Percentiles rank a stretch among this genome's conserved stretches.
phyloP scores from a whole-genome alignment of 1,140 invertebrate genomes.

The Muscidifurax raptorellus region DNA sequence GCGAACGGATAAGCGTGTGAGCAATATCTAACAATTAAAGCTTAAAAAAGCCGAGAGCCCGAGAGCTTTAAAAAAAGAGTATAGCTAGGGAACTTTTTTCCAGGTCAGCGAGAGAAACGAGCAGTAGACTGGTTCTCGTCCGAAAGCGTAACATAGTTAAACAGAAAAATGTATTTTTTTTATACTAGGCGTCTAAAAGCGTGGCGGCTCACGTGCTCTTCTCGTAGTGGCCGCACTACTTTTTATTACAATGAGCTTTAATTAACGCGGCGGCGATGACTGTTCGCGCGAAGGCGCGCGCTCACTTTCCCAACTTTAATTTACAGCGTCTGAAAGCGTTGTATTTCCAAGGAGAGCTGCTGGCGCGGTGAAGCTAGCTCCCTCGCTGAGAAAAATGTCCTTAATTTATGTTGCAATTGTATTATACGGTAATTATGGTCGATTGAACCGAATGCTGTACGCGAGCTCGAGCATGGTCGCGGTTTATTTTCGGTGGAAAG shows the following conservation, averaged over 20 bases:
- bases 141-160: slow-evolving; percentile 66
- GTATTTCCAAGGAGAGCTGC: slow-evolving; percentile 32
- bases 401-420: slow-evolving; percentile 50
- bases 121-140: slow-evolving; percentile 43
- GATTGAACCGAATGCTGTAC: slow-evolving; percentile 34
- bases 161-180: slow-evolving; percentile 64
- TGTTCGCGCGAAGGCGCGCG: slow-evolving; percentile 56
- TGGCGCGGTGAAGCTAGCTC: background rate
- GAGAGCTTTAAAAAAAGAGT: slow-evolving; percentile 23
- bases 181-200: slow-evolving; percentile 36
- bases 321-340: slow-evolving; percentile 63
- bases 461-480: background rate
- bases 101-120: slow-evolving; percentile 56
- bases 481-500: slow-evolving; percentile 25
- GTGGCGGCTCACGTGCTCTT: background rate
- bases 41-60: slow-evolving; percentile 52
- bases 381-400: slow-evolving; percentile 40
- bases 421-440: slow-evolving; percentile 45
- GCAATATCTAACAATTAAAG: slow-evolving; percentile 62
- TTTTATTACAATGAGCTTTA: slow-evolving; percentile 72
- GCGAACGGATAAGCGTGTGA: slow-evolving; percentile 53
- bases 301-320: slow-evolving; percentile 67
- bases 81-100: slow-evolving; percentile 53
- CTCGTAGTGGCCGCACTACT: slow-evolving; percentile 57
- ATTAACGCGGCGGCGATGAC: slow-evolving; percentile 66